Evolutionary conservation across 2,797 vertebrate species (phyloP).

Genomic region (Hoplostethus mediterraneus): DNA sequence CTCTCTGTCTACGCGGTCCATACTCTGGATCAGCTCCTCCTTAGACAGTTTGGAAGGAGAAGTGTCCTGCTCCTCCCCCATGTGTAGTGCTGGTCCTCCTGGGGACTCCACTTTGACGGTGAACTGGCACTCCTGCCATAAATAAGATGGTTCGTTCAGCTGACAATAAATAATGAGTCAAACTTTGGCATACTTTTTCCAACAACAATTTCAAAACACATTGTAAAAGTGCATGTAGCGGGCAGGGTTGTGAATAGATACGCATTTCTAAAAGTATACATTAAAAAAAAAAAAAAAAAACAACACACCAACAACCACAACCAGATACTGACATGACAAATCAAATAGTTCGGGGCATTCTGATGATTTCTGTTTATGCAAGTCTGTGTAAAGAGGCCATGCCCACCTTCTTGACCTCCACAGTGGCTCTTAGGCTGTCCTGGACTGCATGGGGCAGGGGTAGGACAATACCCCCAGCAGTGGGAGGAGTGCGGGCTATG

Average conservation of each 20-base stretch:
- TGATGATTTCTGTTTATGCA: background rate
- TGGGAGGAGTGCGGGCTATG: conserved; percentile 86
- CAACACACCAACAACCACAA: background rate
- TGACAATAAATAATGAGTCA: background rate
- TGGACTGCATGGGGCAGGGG: conserved; percentile 90
- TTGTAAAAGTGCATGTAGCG: too few species aligned
- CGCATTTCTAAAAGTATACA: too few species aligned
- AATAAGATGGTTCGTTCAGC: conserved; percentile 4
- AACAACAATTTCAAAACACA: too few species aligned
- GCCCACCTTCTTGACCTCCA: conserved; percentile 94
- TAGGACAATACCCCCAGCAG: conserved; percentile 85
- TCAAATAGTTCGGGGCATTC: background rate
- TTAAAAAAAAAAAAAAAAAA: background rate
- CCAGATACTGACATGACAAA: background rate
- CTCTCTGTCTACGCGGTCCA: conserved; percentile 98
- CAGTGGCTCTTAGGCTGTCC: conserved; percentile 89
- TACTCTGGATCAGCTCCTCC: conserved; percentile 98
- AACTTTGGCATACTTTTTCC: too few species aligned
- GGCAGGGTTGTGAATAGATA: too few species aligned
- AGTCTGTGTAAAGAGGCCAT: background rate
- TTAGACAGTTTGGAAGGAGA: conserved; percentile 99
- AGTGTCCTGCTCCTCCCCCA: conserved; percentile 93
- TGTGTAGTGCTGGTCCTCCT: conserved; percentile 84
- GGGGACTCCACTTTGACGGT: conserved; percentile 87
- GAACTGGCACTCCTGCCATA: conserved; percentile 89